These are phyloP conservation scores for Brachynemurus nebulosus DNA, from an alignment of 2,888 invertebrate genomes.

Conservation along the genomic window DNA sequence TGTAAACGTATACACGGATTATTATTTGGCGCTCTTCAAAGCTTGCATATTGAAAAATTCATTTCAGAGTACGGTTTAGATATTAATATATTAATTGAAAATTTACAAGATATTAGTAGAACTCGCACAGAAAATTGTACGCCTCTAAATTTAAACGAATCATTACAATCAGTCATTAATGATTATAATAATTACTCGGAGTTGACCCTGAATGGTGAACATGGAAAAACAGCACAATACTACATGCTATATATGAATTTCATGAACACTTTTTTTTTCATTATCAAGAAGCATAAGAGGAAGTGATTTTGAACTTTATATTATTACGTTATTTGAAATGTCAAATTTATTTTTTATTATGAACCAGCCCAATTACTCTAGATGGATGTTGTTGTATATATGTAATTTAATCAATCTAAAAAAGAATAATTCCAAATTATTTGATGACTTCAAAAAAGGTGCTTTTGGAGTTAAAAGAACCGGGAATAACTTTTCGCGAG, in stretches of 20 bases:
- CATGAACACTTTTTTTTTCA: slow-evolving; percentile 2
- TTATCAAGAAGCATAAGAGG: neutral
- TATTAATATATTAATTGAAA: neutral
- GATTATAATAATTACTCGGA: slow-evolving; percentile 4
- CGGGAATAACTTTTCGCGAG: slow-evolving; percentile 1
- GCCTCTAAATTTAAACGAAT: slow-evolving; percentile 5
- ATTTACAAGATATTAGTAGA: neutral
- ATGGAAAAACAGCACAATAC: slow-evolving; percentile 6
- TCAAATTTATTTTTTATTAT: slow-evolving; percentile 17
- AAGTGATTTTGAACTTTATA: neutral
- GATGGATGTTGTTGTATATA: slow-evolving; percentile 10
- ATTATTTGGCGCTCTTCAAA: slow-evolving; percentile 6
- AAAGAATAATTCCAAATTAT: slow-evolving; percentile 2
- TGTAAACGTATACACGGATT: neutral
- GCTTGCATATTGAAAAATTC: slow-evolving; percentile 7
- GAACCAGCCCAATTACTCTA: slow-evolving; percentile 16
- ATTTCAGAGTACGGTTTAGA: slow-evolving; percentile 1
- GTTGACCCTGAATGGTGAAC: slow-evolving; percentile 4
- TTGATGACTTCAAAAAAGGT: slow-evolving; percentile 5
- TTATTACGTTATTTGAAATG: slow-evolving; percentile 11
- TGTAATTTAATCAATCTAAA: slow-evolving; percentile 1
- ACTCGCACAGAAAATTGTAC: neutral
- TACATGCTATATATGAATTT: slow-evolving; percentile 9
- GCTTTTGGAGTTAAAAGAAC: slow-evolving; percentile 4
- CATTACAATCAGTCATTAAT: slow-evolving; percentile 5